phyloP scores from a whole-genome alignment of 2,797 vertebrate genomes.

The Halcyon chelicuti region DNA sequence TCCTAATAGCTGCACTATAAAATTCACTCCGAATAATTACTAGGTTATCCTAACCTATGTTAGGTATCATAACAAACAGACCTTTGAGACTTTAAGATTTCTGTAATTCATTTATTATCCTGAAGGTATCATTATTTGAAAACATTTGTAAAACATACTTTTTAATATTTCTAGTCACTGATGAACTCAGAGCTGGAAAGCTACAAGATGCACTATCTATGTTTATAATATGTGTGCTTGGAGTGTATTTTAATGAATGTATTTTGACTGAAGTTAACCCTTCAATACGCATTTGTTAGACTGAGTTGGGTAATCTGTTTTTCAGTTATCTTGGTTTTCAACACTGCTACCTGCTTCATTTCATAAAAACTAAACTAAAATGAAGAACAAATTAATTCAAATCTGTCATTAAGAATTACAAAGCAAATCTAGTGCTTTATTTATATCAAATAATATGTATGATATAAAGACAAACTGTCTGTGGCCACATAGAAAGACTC shows the following conservation, averaged over 20 bases:
- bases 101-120: neutral
- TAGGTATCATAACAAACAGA: neutral
- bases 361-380: neutral
- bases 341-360: neutral
- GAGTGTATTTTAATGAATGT: neutral
- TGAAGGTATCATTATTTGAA: constrained; percentile 15
- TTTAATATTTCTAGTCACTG: neutral
- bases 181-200: neutral
- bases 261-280: constrained; percentile 9
- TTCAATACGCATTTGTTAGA: neutral
- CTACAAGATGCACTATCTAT: neutral
- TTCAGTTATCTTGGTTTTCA: neutral
- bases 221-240: neutral
- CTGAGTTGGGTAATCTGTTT: fast-evolving
- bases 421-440: neutral
- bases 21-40: neutral
- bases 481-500: neutral
- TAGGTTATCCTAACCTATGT: too few species aligned
- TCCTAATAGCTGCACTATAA: neutral
- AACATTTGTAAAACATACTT: neutral
- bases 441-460: neutral
- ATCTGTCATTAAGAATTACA: neutral
- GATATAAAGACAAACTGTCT: neutral
- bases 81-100: neutral
- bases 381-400: neutral